A percentile compares a stretch with the other conserved stretches of the same genome.
Conservation (phyloP, 1,140 invertebrate species). For the Camponotus vicinus region DNA sequence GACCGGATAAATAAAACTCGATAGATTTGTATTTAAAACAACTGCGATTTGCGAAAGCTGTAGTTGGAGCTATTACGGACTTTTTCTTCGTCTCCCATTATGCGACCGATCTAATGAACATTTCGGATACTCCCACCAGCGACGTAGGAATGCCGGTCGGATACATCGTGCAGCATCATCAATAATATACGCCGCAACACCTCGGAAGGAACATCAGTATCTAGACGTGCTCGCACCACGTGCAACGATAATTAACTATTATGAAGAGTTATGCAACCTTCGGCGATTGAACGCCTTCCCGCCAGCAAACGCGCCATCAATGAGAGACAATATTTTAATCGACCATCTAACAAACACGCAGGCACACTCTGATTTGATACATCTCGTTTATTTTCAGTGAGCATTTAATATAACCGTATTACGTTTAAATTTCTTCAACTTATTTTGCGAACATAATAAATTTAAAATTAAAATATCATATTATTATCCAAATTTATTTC, state of each 20-base stretch:
- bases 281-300: conserved; percentile 35
- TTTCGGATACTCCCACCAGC: neutral
- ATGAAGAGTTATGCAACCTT: conserved; percentile 43
- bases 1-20: conserved; percentile 66
- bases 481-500: too few relatives aligned
- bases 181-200: conserved; percentile 23
- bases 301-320: neutral
- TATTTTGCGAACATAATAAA: too few relatives aligned
- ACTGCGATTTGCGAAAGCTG: neutral
- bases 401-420: too few relatives aligned
- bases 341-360: neutral
- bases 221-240: conserved; percentile 26
- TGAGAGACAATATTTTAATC: conserved; percentile 35
- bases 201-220: conserved; percentile 27
- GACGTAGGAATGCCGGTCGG: conserved; percentile 7
- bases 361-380: neutral
- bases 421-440: too few relatives aligned
- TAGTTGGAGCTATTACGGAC: conserved; percentile 51
- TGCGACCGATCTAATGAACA: neutral
- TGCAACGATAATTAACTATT: conserved; percentile 51
- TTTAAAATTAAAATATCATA: too few relatives aligned
- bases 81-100: conserved; percentile 39
- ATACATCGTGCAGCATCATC: conserved; percentile 2
- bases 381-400: neutral
- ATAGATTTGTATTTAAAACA: conserved; percentile 32